Base-by-base conservation (phyloP, 2,888 invertebrate species). In the Latheticus oryzae region DNA sequence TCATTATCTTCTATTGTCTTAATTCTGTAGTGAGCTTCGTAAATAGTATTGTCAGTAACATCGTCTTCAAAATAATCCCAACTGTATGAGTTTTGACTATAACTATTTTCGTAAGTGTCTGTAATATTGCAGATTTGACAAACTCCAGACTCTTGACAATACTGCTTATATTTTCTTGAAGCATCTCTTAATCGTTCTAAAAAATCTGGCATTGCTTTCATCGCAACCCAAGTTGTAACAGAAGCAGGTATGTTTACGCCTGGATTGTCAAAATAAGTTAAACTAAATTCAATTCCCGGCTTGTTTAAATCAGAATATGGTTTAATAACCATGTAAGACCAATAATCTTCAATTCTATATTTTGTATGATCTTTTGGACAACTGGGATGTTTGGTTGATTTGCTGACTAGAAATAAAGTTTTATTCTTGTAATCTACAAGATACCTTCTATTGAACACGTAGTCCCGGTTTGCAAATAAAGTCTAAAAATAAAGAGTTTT, bases 191-290 rank as follows among this genome's bases (percentile, higher is more conserved):
- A 85, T 63, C 85, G 83, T 62, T 80, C 80, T 17, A 93, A 78
- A 76, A 89, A 93, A 55, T 89, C 88, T 1, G 93, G 92, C 77
- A 91, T 87, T 15, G 90, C 92, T 72, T 84, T 81, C 60, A 86
- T 86, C 0, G 87, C 84, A 0, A 87, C 91, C 92, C 93, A 94
- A 0, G 87, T 81, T 13, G 86, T 85, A 32, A 90, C 81, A 26
- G 86, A 81, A 4, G 88, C 82, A 0, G 93, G 91, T 68, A 94
- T 85, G 38, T 87, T 86, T 1, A 88, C 81, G 0, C 91, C 93
- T 4, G 94, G 93, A 81, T 93, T 91, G 75, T 94, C 94, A 77
- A 88, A 94, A 78, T 94, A 94, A 0, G 93, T 94, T 24, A 94
- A 78, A 23, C 89, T 87, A 78, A 93, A 94, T 76, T 94, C 90